Percentiles rank a stretch among this genome's conserved stretches.
phyloP scores from a whole-genome alignment of 2,888 invertebrate genomes.

The Patella caerulea region DNA sequence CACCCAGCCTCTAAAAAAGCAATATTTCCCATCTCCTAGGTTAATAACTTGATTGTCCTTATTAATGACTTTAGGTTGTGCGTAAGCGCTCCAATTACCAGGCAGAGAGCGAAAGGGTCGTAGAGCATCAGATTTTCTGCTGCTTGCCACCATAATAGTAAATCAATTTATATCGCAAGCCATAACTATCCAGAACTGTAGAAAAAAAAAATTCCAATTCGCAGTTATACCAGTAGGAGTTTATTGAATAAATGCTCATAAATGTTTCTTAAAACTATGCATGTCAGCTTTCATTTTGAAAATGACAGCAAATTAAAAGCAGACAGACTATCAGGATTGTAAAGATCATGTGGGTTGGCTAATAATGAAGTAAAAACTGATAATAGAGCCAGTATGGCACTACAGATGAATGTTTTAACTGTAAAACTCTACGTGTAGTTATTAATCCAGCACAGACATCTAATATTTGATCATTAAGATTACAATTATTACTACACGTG shows the following conservation, averaged over 20 bases:
- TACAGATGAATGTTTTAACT: too few species aligned
- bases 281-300: slow-evolving; percentile 9
- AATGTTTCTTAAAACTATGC: slow-evolving; percentile 15
- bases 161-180: slow-evolving; percentile 22
- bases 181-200: slow-evolving; percentile 7
- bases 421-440: too few species aligned
- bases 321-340: slow-evolving; percentile 15
- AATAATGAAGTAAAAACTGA: too few species aligned
- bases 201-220: slow-evolving; percentile 15
- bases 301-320: slow-evolving; percentile 21
- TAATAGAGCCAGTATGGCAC: too few species aligned
- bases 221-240: background rate
- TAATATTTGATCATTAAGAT: too few species aligned
- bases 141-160: slow-evolving; percentile 14
- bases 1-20: slow-evolving; percentile 4
- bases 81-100: slow-evolving; percentile 25
- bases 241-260: slow-evolving; percentile 20
- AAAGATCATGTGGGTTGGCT: too few species aligned
- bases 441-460: too few species aligned
- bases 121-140: slow-evolving; percentile 6
- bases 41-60: slow-evolving; percentile 25
- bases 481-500: too few species aligned
- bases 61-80: slow-evolving; percentile 25
- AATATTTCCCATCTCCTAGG: slow-evolving; percentile 10
- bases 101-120: background rate